Evolutionary conservation across 2,888 invertebrate species (phyloP).

Genomic region (Tenthredo mesomela): DNA sequence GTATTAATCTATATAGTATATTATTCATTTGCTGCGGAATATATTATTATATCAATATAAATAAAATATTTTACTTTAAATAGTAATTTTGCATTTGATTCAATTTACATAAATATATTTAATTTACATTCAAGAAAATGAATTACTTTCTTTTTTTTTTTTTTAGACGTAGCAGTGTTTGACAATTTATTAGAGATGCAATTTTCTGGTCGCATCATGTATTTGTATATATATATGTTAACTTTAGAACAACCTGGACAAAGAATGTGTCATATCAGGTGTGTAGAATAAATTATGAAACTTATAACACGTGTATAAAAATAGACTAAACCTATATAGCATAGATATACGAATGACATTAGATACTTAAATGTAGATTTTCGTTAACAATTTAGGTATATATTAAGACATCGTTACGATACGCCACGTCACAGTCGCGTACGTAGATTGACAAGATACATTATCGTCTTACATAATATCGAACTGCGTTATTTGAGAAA

Average conservation of each 20-base stretch:
- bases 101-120: not conserved
- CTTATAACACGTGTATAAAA: slow-evolving; percentile 49
- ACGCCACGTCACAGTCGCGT: not conserved
- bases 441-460: slow-evolving; percentile 26
- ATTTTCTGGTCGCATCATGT: not conserved
- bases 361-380: not conserved
- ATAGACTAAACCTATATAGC: slow-evolving; percentile 40
- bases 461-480: slow-evolving; percentile 39
- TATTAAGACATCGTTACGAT: slow-evolving; percentile 14
- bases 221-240: not conserved
- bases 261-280: not conserved
- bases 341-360: slow-evolving; percentile 31
- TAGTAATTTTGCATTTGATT: not conserved
- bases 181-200: not conserved
- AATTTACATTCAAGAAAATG: not conserved
- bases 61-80: not conserved
- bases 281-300: slow-evolving; percentile 27
- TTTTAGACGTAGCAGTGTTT: not conserved
- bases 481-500: slow-evolving; percentile 44
- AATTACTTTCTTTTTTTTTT: not conserved
- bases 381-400: not conserved
- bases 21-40: not conserved
- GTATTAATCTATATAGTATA: not conserved
- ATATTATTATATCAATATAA: not conserved
- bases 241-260: slow-evolving; percentile 6